Percentiles rank a stretch among this genome's conserved stretches.
Evolutionary conservation across 2,113 vertebrate species (phyloP).

Genomic region (Lasiurus borealis): DNA sequence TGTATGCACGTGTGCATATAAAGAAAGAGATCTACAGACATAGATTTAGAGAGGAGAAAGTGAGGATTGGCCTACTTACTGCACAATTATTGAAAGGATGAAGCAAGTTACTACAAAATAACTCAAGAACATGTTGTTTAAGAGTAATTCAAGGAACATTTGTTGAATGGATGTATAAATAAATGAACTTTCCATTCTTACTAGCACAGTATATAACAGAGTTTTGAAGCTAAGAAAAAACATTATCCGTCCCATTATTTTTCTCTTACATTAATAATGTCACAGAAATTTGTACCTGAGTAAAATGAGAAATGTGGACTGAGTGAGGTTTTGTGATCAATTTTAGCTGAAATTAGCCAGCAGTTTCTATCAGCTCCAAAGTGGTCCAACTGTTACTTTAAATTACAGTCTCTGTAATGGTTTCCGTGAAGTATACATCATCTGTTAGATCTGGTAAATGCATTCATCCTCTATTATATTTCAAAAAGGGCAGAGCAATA

Average conservation of each 20-base stretch:
- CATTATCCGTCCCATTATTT: not conserved
- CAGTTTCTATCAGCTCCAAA: conserved; percentile 56
- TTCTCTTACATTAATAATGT: conserved; percentile 46
- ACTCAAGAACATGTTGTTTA: not conserved
- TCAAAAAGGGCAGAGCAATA: conserved; percentile 55
- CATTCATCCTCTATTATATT: conserved; percentile 19
- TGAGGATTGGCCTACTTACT: not conserved
- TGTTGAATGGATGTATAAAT: not conserved
- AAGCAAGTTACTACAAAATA: not conserved
- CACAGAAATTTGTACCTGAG: conserved; percentile 19
- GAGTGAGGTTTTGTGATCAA: conserved; percentile 6
- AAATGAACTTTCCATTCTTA: not conserved
- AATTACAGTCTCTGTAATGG: conserved; percentile 73
- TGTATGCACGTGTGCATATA: fast-evolving
- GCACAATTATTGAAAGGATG: not conserved
- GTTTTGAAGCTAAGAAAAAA: conserved; percentile 11
- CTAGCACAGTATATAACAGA: not conserved
- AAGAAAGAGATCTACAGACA: not conserved
- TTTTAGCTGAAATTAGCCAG: conserved; percentile 48
- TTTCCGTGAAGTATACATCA: conserved; percentile 68
- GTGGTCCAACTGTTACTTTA: conserved; percentile 67
- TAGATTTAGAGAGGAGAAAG: not conserved
- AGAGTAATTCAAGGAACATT: not conserved
- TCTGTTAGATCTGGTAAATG: conserved; percentile 64
- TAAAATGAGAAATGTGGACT: conserved; percentile 31